Evolutionary conservation across 2,888 invertebrate genomes (phyloP).

Genomic region (Tachina grossa): DNA sequence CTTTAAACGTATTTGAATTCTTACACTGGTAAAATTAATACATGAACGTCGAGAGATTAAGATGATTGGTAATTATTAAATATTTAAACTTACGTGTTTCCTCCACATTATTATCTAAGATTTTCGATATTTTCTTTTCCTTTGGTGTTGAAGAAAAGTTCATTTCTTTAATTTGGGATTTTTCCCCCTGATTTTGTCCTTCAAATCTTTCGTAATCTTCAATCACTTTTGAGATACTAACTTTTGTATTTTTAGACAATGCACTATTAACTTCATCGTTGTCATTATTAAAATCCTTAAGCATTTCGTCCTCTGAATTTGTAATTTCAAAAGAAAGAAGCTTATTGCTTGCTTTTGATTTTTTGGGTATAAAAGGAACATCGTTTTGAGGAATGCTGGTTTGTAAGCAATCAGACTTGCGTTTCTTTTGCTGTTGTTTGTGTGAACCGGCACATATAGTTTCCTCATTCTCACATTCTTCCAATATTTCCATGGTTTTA

Average conservation of each 20-base stretch:
- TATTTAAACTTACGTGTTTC: slow-evolving; percentile 37
- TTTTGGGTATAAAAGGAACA: slow-evolving; percentile 55
- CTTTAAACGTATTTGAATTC: too few relatives aligned
- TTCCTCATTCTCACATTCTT: neutral
- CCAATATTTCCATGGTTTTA: neutral
- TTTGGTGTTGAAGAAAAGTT: slow-evolving; percentile 20
- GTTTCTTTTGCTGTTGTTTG: slow-evolving; percentile 46
- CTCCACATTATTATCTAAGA: neutral
- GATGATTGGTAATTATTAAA: neutral
- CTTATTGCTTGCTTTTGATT: slow-evolving; percentile 54
- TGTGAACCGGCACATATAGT: neutral
- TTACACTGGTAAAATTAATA: too few relatives aligned
- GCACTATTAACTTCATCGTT: neutral
- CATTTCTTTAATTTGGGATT: neutral
- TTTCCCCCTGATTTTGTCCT: neutral
- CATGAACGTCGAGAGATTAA: too few relatives aligned
- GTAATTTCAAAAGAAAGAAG: neutral
- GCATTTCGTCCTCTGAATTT: neutral
- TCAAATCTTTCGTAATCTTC: neutral
- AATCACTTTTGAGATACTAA: neutral
- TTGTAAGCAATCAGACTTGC: slow-evolving; percentile 60
- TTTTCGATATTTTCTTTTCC: neutral
- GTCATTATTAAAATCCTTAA: neutral
- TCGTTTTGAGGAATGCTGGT: slow-evolving; percentile 8
- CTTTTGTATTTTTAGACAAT: slow-evolving; percentile 5